Base-by-base conservation (phyloP, 2,888 invertebrate genomes). In the Gymnosoma rotundatum region DNA sequence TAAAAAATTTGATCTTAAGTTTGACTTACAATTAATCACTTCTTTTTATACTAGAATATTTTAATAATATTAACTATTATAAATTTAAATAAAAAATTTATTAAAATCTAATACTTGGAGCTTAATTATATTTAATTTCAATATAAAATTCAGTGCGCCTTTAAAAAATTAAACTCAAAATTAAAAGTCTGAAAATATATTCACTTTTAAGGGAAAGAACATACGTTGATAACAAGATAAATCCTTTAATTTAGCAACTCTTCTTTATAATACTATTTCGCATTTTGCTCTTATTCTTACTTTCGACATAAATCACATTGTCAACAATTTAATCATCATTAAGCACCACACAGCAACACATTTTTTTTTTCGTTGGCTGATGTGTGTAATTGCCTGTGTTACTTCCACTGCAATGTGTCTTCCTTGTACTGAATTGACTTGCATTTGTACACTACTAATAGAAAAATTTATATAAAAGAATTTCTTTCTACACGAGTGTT, bases 291-390 rank as follows among this genome's bases (percentile, higher is more conserved):
- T 14, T 5, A 7, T 48, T 16, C 6, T 16, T 48, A 25, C 14
- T 12, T 63, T 42, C 66, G 1, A 56, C 20, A 67, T 73, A 79
- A 67, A 79, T 73, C 67, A 79, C 73, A 25, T 73, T 79, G 79
- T 79, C 79, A 79, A 67, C 79, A 73, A 73, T 73, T 79, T 73
- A 73, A 79, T 79, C 73, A 67, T 73, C 79, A 79, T 67, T 69
- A 36, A 79, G 32, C 54, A 67, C 60, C 10, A 42, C n/a, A 48
- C 14, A 42, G 42, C 42, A 42, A 42, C 42, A 42, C 42, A 42
- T 42, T 42, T 48, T n/a, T 16, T 16, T 45, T 12, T 6, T 42
- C 42, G 12, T 42, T 12, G 45, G n/a, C 6, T n/a, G n/a, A 0
- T 48, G n/a, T 48, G 7, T 48, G n/a, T 16, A 5, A n/a, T 48